These are phyloP conservation scores for Pterocles burchelli DNA, from an alignment of 2,113 vertebrate genomes.

Conservation along the genomic window DNA sequence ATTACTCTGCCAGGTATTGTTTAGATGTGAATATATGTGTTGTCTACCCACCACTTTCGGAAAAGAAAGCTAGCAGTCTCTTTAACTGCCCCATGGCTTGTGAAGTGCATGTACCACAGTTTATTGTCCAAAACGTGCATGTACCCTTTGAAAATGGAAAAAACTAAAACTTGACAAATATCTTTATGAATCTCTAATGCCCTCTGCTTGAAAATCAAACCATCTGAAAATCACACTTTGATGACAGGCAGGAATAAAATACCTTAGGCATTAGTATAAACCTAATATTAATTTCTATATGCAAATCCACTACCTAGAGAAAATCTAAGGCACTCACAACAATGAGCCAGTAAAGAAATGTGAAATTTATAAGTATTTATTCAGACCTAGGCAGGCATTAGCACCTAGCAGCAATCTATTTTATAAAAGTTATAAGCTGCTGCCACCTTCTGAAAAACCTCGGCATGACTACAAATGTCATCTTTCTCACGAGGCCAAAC, in stretches of 20 bases:
- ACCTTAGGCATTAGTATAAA: not conserved
- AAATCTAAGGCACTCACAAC: not conserved
- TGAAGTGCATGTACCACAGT: not conserved
- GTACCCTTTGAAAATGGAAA: not conserved
- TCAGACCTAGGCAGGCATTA: not conserved
- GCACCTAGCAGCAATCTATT: not conserved
- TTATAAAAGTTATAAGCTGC: constrained; percentile 29
- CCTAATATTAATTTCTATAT: not conserved
- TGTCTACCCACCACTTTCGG: not conserved
- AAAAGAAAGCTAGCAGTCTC: not conserved
- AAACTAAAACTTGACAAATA: not conserved
- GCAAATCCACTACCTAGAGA: not conserved
- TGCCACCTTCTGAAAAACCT: constrained; percentile 68
- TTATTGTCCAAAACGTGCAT: accelerated
- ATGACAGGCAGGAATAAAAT: not conserved
- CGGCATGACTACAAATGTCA: not conserved
- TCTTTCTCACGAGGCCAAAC: not conserved
- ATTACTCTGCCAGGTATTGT: constrained; percentile 12
- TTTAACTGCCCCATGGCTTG: not conserved
- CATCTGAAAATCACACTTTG: not conserved
- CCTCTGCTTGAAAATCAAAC: not conserved
- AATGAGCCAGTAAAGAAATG: not conserved
- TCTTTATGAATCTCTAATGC: not conserved
- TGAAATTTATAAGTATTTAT: not conserved
- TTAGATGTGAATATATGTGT: not conserved